phyloP scores from a whole-genome alignment of 1,140 invertebrate species.

The Elymnias hypermnestra region DNA sequence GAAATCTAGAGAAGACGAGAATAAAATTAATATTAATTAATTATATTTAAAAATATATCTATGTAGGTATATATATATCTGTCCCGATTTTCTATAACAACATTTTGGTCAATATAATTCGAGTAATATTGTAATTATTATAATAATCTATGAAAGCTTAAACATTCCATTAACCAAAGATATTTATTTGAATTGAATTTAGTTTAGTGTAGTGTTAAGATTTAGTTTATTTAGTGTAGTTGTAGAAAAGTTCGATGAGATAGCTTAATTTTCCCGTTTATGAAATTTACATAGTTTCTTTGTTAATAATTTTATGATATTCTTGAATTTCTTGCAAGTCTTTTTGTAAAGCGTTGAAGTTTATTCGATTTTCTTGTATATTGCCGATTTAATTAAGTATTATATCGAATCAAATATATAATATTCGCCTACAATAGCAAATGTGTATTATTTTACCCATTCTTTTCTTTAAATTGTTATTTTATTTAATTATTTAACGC shows the following conservation, averaged over 20 bases:
- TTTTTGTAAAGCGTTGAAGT: slow-evolving; percentile 9
- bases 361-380: slow-evolving; percentile 46
- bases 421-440: slow-evolving; percentile 56
- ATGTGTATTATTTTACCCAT: slow-evolving; percentile 32
- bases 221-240: slow-evolving; percentile 13
- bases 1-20: slow-evolving; percentile 33
- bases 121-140: slow-evolving; percentile 8
- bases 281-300: not conserved
- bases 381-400: slow-evolving; percentile 57
- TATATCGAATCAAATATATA: slow-evolving; percentile 64
- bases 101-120: slow-evolving; percentile 45
- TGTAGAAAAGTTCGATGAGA: slow-evolving; percentile 15
- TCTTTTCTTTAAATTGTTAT: too few relatives aligned
- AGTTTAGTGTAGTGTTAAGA: slow-evolving; percentile 50
- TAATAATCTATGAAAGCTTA: slow-evolving; percentile 11
- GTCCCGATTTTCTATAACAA: slow-evolving; percentile 44
- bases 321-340: slow-evolving; percentile 10
- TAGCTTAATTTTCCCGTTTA: slow-evolving; percentile 18
- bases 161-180: slow-evolving; percentile 34
- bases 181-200: slow-evolving; percentile 37
- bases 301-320: not conserved
- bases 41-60: slow-evolving; percentile 28
- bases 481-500: too few relatives aligned
- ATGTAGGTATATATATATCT: not conserved
- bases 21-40: slow-evolving; percentile 34